Conservation (phyloP, 2,113 vertebrate species). For the Gambusia affinis region DNA sequence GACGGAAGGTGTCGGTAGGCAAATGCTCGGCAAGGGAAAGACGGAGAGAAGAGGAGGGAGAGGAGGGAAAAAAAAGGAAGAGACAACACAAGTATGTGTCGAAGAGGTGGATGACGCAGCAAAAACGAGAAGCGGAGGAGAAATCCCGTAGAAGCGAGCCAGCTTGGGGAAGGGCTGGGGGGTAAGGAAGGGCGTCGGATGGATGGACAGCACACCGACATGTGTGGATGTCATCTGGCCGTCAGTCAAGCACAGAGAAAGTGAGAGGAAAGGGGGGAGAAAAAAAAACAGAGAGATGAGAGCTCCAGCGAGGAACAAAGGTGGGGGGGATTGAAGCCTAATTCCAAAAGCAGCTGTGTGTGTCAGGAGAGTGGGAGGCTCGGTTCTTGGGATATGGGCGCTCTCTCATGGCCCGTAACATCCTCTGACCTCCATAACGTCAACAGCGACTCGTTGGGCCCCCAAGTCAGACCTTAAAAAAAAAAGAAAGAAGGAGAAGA, state of each 20-base stretch:
- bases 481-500: too few species aligned
- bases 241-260: constrained; percentile 66
- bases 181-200: constrained; percentile 31
- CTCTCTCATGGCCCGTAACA: constrained; percentile 65
- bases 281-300: constrained; percentile 2
- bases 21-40: constrained; percentile 39
- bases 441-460: constrained; percentile 47
- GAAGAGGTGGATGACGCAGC: constrained; percentile 56
- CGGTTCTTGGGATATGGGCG: constrained; percentile 59
- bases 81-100: constrained; percentile 27
- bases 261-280: neutral
- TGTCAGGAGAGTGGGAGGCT: constrained; percentile 27
- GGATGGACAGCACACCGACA: constrained; percentile 67
- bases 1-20: constrained; percentile 58
- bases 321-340: constrained; percentile 62
- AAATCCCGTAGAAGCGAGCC: constrained; percentile 65
- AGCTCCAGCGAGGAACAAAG: constrained; percentile 52
- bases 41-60: neutral
- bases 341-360: constrained; percentile 83
- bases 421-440: constrained; percentile 64
- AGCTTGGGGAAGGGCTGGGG: constrained; percentile 47
- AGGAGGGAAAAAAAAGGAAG: neutral
- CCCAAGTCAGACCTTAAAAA: neutral
- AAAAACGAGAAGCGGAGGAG: constrained; percentile 36
- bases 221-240: constrained; percentile 80